Evolutionary conservation across 2,888 invertebrate genomes (phyloP).

Genomic region (Alsophila aescularia): DNA sequence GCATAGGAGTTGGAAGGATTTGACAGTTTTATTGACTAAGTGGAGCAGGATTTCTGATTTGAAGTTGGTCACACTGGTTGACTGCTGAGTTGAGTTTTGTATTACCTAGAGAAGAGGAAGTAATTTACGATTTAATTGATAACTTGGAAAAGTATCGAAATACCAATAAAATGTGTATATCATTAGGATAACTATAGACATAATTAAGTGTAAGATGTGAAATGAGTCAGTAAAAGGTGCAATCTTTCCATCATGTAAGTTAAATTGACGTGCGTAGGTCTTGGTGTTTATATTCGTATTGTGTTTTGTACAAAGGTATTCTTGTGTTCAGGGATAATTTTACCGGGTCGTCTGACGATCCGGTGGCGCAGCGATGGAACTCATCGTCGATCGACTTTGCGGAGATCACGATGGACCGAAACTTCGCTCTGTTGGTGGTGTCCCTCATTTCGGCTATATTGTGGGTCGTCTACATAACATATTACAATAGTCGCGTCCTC

Average conservation of each 20-base stretch:
- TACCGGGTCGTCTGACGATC: slow-evolving; percentile 60
- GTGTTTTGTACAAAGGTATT: slow-evolving; percentile 47
- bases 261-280: slow-evolving; percentile 49
- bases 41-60: too few relatives aligned
- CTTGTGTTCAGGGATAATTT: slow-evolving; percentile 66
- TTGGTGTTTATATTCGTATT: slow-evolving; percentile 53
- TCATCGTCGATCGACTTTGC: slow-evolving; percentile 84
- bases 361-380: slow-evolving; percentile 84
- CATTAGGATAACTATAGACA: slow-evolving; percentile 41
- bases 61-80: too few relatives aligned
- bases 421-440: slow-evolving; percentile 89
- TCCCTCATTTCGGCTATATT: slow-evolving; percentile 92
- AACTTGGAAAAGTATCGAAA: slow-evolving; percentile 45
- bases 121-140: slow-evolving; percentile 52
- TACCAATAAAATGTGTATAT: slow-evolving; percentile 54
- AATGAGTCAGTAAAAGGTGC: slow-evolving; percentile 48
- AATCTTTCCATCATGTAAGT: slow-evolving; percentile 66
- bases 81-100: slow-evolving; percentile 50
- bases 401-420: slow-evolving; percentile 90
- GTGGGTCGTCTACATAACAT: slow-evolving; percentile 97
- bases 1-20: too few relatives aligned
- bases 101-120: slow-evolving; percentile 41
- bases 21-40: too few relatives aligned
- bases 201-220: slow-evolving; percentile 62
- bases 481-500: slow-evolving; percentile 96